These are phyloP conservation scores for Butorides virescens DNA, from an alignment of 2,113 vertebrate genomes.

Conservation along the genomic window DNA sequence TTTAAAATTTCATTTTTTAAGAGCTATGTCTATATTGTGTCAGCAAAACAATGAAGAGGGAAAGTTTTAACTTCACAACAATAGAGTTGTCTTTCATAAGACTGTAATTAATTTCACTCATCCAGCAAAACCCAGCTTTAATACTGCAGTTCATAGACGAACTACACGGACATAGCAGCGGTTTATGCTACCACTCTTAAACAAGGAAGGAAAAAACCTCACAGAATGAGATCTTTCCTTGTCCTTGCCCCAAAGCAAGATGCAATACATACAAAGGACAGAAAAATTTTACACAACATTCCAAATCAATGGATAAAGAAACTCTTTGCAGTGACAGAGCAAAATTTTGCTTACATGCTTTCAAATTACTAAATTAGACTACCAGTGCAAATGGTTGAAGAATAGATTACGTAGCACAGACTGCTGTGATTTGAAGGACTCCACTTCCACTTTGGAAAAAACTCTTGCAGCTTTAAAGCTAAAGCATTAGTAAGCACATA, in stretches of 20 bases:
- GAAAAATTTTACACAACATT: neutral
- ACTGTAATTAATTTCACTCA: neutral
- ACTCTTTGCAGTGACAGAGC: neutral
- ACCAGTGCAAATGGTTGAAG: neutral
- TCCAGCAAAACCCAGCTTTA: neutral
- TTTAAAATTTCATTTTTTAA: neutral
- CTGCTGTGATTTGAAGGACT: neutral
- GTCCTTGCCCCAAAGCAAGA: neutral
- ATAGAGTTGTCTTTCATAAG: neutral
- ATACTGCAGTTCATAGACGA: neutral
- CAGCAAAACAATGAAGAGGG: neutral
- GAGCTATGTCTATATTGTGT: neutral
- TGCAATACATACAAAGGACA: neutral
- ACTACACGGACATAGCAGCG: neutral
- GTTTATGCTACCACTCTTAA: neutral
- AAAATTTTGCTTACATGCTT: neutral
- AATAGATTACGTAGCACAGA: neutral
- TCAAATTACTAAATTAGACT: neutral
- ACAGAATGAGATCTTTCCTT: neutral
- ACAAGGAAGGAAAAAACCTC: neutral
- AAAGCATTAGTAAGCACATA: neutral
- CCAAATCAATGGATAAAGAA: neutral
- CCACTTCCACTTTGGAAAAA: neutral
- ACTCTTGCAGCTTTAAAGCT: neutral
- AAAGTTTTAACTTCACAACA: conserved; percentile 4